These are phyloP conservation scores for Phorcus lineatus DNA, from an alignment of 2,888 invertebrate genomes.

Conservation along the genomic window DNA sequence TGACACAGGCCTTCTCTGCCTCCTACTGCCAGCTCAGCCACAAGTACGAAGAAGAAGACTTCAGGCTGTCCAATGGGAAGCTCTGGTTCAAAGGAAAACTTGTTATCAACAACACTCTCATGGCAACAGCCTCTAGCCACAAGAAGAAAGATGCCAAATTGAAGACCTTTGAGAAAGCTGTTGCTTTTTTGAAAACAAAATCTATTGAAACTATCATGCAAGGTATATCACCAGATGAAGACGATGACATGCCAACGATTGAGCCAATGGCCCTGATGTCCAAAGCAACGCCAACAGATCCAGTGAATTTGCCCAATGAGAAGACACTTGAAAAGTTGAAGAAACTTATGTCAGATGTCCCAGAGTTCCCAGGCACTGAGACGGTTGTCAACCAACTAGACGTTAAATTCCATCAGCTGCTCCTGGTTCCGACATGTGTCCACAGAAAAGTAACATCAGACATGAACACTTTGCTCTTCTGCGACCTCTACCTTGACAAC, in stretches of 20 bases:
- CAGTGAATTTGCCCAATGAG: neutral
- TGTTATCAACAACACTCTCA: constrained; percentile 46
- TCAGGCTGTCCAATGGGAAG: constrained; percentile 41
- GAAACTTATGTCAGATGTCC: constrained; percentile 43
- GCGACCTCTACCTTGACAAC: constrained; percentile 59
- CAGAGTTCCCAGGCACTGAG: constrained; percentile 39
- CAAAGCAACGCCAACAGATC: too few relatives aligned
- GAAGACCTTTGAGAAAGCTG: constrained; percentile 46
- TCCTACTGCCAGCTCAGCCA: constrained; percentile 48
- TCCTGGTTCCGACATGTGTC: constrained; percentile 51
- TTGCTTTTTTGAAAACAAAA: constrained; percentile 41
- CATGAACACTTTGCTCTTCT: constrained; percentile 26
- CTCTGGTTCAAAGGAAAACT: constrained; percentile 49
- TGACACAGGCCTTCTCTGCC: constrained; percentile 47
- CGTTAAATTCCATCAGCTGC: constrained; percentile 45
- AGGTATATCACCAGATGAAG: constrained; percentile 33
- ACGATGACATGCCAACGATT: constrained; percentile 13
- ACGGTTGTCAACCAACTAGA: constrained; percentile 51
- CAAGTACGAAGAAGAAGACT: constrained; percentile 40
- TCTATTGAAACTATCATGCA: constrained; percentile 38
- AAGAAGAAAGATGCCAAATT: constrained; percentile 52
- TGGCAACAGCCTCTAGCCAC: constrained; percentile 46
- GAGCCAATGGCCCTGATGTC: neutral
- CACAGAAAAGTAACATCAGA: constrained; percentile 35
- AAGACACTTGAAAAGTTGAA: constrained; percentile 40